phyloP scores from a whole-genome alignment of 2,888 invertebrate species.

The Brenthis hecate region DNA sequence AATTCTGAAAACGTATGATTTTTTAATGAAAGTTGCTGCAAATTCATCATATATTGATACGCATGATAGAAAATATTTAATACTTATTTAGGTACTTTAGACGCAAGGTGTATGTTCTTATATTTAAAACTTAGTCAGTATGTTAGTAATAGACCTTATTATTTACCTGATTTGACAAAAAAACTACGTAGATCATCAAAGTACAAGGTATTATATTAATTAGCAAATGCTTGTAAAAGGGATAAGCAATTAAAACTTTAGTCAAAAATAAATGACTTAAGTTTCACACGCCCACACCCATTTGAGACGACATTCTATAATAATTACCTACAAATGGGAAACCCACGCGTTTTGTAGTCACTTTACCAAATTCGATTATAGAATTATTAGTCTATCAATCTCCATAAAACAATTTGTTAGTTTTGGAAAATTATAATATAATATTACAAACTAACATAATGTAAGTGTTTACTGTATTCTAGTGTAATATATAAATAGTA shows the following conservation, averaged over 20 bases:
- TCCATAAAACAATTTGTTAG: constrained; percentile 29
- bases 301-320: constrained; percentile 24
- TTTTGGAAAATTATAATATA: too few relatives aligned
- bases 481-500: too few relatives aligned
- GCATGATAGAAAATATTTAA: too few relatives aligned
- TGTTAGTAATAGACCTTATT: too few relatives aligned
- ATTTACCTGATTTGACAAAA: too few relatives aligned
- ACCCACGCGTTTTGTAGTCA: constrained; percentile 31
- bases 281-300: constrained; percentile 35
- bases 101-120: too few relatives aligned
- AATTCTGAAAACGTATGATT: too few relatives aligned
- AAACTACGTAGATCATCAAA: too few relatives aligned
- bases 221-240: background rate
- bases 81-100: too few relatives aligned
- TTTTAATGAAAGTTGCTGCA: too few relatives aligned
- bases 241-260: constrained; percentile 15
- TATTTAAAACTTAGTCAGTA: too few relatives aligned
- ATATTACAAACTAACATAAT: background rate
- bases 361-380: constrained; percentile 32
- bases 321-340: constrained; percentile 36
- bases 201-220: background rate
- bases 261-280: constrained; percentile 22
- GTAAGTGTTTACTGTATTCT: background rate
- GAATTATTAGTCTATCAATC: constrained; percentile 37
- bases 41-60: too few relatives aligned